These are phyloP conservation scores for Neuroscelio doddi DNA, from an alignment of 2,888 invertebrate species.

Conservation along the genomic window DNA sequence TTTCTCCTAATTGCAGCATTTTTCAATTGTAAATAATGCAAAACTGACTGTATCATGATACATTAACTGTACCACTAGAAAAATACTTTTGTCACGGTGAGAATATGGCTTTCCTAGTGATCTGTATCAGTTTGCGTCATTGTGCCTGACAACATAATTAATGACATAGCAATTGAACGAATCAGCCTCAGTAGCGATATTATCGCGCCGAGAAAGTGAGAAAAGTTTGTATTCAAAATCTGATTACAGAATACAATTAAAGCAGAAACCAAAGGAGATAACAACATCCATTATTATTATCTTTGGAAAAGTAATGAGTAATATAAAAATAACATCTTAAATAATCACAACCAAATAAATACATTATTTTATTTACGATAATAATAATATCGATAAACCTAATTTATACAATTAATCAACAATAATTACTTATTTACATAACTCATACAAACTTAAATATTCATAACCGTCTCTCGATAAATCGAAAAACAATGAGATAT, in stretches of 20 bases:
- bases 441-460: too few species aligned
- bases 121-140: slow-evolving; percentile 38
- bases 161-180: slow-evolving; percentile 30
- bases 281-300: background rate
- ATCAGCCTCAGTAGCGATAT: slow-evolving; percentile 30
- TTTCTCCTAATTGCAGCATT: too few species aligned
- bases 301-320: too few species aligned
- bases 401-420: too few species aligned
- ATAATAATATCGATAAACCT: too few species aligned
- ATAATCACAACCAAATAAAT: too few species aligned
- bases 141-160: slow-evolving; percentile 42
- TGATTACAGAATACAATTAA: slow-evolving; percentile 28
- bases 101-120: slow-evolving; percentile 34
- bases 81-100: slow-evolving; percentile 35
- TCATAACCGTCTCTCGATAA: too few species aligned
- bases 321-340: too few species aligned
- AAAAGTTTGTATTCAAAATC: slow-evolving; percentile 29
- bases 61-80: background rate
- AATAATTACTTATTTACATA: too few species aligned
- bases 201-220: slow-evolving; percentile 39
- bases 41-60: background rate
- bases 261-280: slow-evolving; percentile 3
- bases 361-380: too few species aligned
- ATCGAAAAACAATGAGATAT: too few species aligned
- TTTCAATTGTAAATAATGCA: too few species aligned